Percentiles rank a stretch among this genome's conserved stretches.
These are phyloP conservation scores for Sesia apiformis DNA, from an alignment of 2,888 invertebrate species.

Conservation along the genomic window DNA sequence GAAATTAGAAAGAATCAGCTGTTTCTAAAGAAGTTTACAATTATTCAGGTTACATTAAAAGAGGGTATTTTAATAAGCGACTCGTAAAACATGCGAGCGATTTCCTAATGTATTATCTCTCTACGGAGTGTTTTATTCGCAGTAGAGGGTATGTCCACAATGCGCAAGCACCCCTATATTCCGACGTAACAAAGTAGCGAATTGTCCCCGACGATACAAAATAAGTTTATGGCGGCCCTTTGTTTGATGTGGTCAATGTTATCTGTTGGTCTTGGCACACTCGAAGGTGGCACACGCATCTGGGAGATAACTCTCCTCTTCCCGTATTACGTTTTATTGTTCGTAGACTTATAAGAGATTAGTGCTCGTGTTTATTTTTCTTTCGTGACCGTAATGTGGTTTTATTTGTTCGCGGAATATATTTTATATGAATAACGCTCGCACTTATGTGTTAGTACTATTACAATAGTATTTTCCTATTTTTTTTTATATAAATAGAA, in stretches of 20 bases:
- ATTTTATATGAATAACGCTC: neutral
- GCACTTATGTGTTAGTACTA: no score
- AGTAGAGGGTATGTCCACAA: slow-evolving; percentile 14
- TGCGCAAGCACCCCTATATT: slow-evolving; percentile 14
- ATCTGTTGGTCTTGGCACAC: slow-evolving; percentile 1
- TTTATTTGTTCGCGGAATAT: slow-evolving; percentile 21
- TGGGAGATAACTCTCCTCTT: slow-evolving; percentile 41
- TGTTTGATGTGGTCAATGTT: slow-evolving; percentile 3
- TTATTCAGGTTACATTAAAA: no score
- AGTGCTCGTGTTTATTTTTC: slow-evolving; percentile 57
- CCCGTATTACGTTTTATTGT: slow-evolving; percentile 55
- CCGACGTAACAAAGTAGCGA: slow-evolving; percentile 38
- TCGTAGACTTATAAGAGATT: slow-evolving; percentile 49
- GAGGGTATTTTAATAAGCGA: neutral
- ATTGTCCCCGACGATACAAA: slow-evolving; percentile 45
- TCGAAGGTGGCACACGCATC: slow-evolving; percentile 15
- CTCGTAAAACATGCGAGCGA: slow-evolving; percentile 13
- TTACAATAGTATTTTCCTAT: no score
- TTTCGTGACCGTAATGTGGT: slow-evolving; percentile 48
- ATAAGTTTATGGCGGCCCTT: slow-evolving; percentile 47
- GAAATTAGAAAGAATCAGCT: no score
- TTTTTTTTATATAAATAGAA: no score
- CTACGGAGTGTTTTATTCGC: slow-evolving; percentile 3
- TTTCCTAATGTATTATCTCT: slow-evolving; percentile 20
- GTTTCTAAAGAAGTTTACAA: no score